Base-by-base conservation (phyloP, 1,140 invertebrate genomes). In the Matsumurasca onukii region DNA sequence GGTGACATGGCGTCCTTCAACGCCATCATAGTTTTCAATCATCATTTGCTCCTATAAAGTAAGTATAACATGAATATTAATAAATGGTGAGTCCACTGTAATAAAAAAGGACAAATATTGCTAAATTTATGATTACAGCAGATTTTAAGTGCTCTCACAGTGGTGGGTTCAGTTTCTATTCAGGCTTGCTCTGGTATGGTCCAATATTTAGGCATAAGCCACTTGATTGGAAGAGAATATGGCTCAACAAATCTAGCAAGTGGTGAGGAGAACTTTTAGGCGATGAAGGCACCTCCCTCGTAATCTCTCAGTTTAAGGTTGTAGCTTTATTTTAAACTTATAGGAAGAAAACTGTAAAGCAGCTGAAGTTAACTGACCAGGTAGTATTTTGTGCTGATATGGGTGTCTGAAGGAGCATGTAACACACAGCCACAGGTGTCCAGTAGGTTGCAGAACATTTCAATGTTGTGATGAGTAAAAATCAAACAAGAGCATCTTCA, bases 391-490 rank as follows among this genome's bases (percentile, higher is more conserved):
- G 94, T 98, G 65, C 96, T 84, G 70, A 94, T 90, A 78, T 97
- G 94, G 34, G 95, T 95, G 70, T 98, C 95, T 1, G 90, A 86
- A 66, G 90, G 91, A 71, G 95, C 93, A 76, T 95, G 97, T 1
- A 99, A 82, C 81, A 91, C 99, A 72, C 94, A 84, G 0, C 98
- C 98, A 80, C 95, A 98, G 0, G 92, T 93, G 80, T 99, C 98
- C 31, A 99, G 81, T 62, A 99, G 83, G 76, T 95, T 94, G 77
- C 96, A 98, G 0, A 94, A 91, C 98, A 99, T 99, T 84, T 99
- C 98, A 74, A 99, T 97, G 77, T 99, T 95, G 81, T 99, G 97
- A 82, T 99, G 96, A 62, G 91, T 91, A 75, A 99, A n/a, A 99
- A 79, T 99, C 96, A 75, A 94, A 89, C 2, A 99, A 79, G 57